These are phyloP conservation scores for Chironomus riparius DNA, from an alignment of 2,888 invertebrate genomes.

Conservation along the genomic window DNA sequence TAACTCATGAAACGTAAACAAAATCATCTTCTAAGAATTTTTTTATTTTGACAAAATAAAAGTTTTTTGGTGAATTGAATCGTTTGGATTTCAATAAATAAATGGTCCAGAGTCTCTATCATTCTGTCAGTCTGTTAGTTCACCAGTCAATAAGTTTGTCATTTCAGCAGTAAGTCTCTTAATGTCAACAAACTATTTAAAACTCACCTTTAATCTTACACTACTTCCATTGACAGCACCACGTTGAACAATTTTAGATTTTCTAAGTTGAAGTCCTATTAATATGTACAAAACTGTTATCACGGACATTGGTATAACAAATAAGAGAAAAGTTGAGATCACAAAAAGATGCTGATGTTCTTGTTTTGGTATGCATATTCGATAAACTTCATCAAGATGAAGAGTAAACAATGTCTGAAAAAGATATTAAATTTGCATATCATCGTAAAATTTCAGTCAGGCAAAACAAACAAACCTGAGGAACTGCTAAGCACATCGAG, in stretches of 20 bases:
- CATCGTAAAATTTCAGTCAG: no score
- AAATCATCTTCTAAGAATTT: no score
- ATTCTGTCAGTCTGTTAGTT: no score
- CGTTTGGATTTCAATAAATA: no score
- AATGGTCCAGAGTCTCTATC: no score
- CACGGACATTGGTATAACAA: constrained; percentile 51
- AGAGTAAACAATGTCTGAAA: constrained; percentile 27
- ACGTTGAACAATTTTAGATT: constrained; percentile 36
- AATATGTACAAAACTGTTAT: constrained; percentile 49
- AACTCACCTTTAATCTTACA: constrained; percentile 36
- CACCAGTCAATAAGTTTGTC: no score
- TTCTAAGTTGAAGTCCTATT: constrained; percentile 42
- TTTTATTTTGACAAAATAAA: no score
- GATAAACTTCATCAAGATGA: constrained; percentile 29
- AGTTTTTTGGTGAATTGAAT: no score
- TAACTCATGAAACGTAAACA: no score
- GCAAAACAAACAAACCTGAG: constrained; percentile 46
- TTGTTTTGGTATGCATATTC: constrained; percentile 38
- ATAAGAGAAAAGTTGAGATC: constrained; percentile 50
- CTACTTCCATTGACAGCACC: constrained; percentile 36
- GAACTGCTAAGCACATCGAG: constrained; percentile 63
- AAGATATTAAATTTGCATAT: no score
- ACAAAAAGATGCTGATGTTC: constrained; percentile 44
- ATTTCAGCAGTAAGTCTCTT: no score
- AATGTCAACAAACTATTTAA: no score